Percentiles rank a stretch among this genome's conserved stretches.
These are phyloP conservation scores for Hirtodrosophila duncani DNA, from an alignment of 2,888 invertebrate species.

Conservation along the genomic window DNA sequence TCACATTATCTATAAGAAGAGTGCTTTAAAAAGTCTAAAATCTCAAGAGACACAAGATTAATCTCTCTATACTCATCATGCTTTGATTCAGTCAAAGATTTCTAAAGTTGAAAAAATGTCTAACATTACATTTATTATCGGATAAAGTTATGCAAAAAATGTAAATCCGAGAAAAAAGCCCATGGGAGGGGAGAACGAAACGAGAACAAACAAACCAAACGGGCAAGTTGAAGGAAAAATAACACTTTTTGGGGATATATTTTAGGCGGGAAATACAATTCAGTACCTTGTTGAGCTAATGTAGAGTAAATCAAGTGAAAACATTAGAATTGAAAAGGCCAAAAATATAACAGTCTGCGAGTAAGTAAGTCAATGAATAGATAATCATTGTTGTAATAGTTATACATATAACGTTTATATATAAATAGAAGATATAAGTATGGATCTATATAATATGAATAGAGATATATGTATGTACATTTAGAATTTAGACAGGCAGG, in stretches of 20 bases:
- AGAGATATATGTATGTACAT: conserved; percentile 10
- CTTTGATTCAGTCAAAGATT: no score
- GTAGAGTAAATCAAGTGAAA: conserved; percentile 80
- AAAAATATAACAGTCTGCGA: conserved; percentile 79
- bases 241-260: conserved; percentile 23
- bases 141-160: conserved; percentile 24
- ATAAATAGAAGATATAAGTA: conserved; percentile 3
- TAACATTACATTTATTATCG: conserved; percentile 31
- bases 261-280: conserved; percentile 28
- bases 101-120: no score
- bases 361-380: conserved; percentile 59
- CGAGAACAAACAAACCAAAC: conserved; percentile 30
- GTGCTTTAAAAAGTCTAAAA: no score
- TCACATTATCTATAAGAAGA: no score
- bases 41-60: no score
- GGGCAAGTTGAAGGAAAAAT: conserved; percentile 28
- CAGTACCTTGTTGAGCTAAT: conserved; percentile 79
- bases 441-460: conserved; percentile 7
- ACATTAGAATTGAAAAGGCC: conserved; percentile 79
- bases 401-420: conserved; percentile 26
- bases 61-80: conserved; percentile 3
- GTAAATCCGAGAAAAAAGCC: conserved; percentile 37
- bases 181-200: conserved; percentile 44
- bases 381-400: conserved; percentile 46
- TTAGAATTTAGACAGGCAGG: no score